Evolutionary conservation across 2,888 invertebrate genomes (phyloP), one percentile per base, ranked within the genome.

Genomic region (Caenorhabditis sp.): DNA sequence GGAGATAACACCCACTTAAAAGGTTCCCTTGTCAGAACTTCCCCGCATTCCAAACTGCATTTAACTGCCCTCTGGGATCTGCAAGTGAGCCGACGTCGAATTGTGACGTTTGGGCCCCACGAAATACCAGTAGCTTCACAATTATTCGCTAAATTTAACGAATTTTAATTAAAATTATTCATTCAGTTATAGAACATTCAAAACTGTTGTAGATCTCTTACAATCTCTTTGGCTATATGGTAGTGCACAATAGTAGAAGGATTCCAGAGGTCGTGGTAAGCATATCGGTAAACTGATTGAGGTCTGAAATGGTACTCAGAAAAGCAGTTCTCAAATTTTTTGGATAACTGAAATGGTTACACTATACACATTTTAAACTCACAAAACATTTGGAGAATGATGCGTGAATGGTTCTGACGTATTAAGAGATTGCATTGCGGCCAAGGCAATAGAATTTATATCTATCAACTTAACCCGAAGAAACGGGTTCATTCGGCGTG

Each of bases 21-120:
- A n/a, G n/a, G n/a, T n/a, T n/a, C n/a, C 13, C 1, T 17, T 63
- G 87, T 43, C 81, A 87, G 78, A 88, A 88, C 77, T 86, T 86
- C 81, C 87, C 88, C 7, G 88, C 86, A 30, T 87, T 87, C 83
- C 82, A 79, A 66, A 82, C 74, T 13, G 87, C 87, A 1, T 87
- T 85, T 85, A 85, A 86, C 61, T 87, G 87, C 30, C 86, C 85
- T 11, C 76, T 74, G 13, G 75, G 78, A 50, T 81, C 84, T 6
- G 32, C 24, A 4, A 86, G 84, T 59, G 79, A 86, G 8, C 87
- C 87, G 1, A 39, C 20, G 30, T 55, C 79, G 0, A 86, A 86
- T 65, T 87, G 87, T 70, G 66, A 83, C 39, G 87, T 87, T 15
- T 87, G 87, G 87, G 79, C 79, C 4, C 79, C 82, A 65, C 48